Percentiles rank a stretch among this genome's conserved stretches.
Conservation (phyloP, 2,797 vertebrate genomes). For the Pangasius macronema region DNA sequence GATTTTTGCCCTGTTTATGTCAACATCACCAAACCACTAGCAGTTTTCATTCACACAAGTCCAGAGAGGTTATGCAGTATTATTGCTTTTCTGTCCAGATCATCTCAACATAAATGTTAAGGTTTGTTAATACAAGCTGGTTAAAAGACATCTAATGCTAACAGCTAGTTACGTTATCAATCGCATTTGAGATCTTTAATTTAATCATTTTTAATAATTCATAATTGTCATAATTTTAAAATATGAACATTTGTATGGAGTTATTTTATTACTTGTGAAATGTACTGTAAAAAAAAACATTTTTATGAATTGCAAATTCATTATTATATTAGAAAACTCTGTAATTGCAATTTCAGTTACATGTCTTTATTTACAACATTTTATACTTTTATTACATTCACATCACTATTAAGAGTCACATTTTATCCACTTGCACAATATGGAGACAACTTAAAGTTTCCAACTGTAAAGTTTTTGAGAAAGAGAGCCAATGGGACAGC, state of each 20-base stretch:
- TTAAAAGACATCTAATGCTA: background rate
- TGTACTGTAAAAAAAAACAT: constrained; percentile 2
- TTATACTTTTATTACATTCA: background rate
- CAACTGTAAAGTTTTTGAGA: background rate
- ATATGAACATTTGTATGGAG: constrained; percentile 3
- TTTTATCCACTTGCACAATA: background rate
- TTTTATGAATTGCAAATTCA: background rate
- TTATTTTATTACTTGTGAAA: constrained; percentile 1
- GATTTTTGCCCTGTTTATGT: background rate
- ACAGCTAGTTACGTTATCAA: background rate
- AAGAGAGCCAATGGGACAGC: background rate
- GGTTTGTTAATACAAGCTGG: background rate
- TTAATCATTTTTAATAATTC: background rate
- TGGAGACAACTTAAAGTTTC: background rate
- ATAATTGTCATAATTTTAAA: background rate
- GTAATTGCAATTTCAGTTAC: background rate
- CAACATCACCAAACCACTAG: background rate
- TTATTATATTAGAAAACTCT: background rate
- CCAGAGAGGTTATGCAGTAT: constrained; percentile 3
- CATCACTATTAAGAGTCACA: background rate
- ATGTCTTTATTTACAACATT: background rate
- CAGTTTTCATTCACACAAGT: constrained; percentile 2
- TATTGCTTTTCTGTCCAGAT: background rate
- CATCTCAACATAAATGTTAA: background rate
- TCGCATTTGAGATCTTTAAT: background rate